These are phyloP conservation scores for Lepetodrilus schrolli DNA, from an alignment of 2,888 invertebrate genomes.

Conservation along the genomic window DNA sequence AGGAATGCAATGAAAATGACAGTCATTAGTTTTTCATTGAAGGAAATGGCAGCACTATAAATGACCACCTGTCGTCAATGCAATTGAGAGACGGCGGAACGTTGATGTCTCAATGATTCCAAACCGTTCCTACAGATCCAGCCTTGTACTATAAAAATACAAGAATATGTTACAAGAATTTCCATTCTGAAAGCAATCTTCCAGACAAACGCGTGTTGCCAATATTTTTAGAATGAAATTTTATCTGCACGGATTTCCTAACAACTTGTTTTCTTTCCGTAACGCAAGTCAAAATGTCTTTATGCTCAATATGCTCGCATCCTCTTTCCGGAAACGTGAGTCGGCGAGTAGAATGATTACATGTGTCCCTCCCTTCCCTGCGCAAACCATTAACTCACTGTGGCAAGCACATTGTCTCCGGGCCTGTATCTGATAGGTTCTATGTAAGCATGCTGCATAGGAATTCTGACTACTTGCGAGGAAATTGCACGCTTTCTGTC, in stretches of 20 bases:
- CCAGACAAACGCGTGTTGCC: neutral
- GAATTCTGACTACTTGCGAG: neutral
- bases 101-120: too few relatives aligned
- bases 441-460: neutral
- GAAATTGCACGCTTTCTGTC: neutral
- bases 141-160: too few relatives aligned
- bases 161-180: too few relatives aligned
- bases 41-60: too few relatives aligned
- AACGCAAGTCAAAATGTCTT: neutral
- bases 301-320: neutral
- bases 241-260: neutral
- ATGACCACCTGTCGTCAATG: too few relatives aligned
- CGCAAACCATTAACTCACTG: too few relatives aligned
- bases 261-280: neutral
- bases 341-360: neutral
- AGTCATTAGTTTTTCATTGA: too few relatives aligned
- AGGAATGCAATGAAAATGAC: too few relatives aligned
- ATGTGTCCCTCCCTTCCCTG: neutral
- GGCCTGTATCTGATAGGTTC: neutral
- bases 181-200: too few relatives aligned
- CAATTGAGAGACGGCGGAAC: too few relatives aligned
- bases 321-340: neutral
- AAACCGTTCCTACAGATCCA: too few relatives aligned
- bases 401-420: neutral
- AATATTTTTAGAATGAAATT: neutral